Evolutionary conservation across 2,888 invertebrate species (phyloP), one percentile per base, ranked within the genome.

Genomic region (Xiphydria camelus): DNA sequence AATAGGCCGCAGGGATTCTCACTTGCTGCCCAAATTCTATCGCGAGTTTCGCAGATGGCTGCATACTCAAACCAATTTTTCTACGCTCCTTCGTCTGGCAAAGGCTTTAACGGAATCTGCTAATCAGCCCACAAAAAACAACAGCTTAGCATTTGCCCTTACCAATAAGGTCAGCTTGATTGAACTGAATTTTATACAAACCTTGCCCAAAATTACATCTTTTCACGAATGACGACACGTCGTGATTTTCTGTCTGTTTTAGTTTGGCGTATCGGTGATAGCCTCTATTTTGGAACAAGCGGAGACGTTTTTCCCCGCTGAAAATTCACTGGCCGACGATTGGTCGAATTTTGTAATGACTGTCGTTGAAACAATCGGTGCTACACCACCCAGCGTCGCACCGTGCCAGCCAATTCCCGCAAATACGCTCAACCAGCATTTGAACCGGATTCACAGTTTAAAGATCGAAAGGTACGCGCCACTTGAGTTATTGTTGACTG

Each of bases 201-300:
- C 40, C 54, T 25, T 37, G 50, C 19, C 39, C 43, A 10, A 55
- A 50, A n/a, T n/a, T n/a, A 36, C 52, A 50, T 52, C 49, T 53
- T 29, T 31, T 22, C 22, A 10, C 2, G n/a, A 10, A 29, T 5
- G 4, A 3, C 9, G 12, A 29, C 22, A 4, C 31, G 6, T 17
- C 14, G 9, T 36, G 10, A 26, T 47, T 37, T 32, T 22, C 41
- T 38, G 29, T 45, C 51, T 44, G 42, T 76, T 73, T 22, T 64
- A 83, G 82, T 81, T 83, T 60, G 82, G 83, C 14, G 76, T 82
- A 21, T 82, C 83, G 3, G 79, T 81, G 15, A 62, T 83, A 47
- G 77, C 79, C 6, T 75, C 78, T 39, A 72, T 82, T 62, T 66
- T 82, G 22, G 78, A 81, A 47, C 76, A 79, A 51, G 78, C 78